phyloP scores from a whole-genome alignment of 2,888 invertebrate genomes.

The Rhyacophila evoluta region DNA sequence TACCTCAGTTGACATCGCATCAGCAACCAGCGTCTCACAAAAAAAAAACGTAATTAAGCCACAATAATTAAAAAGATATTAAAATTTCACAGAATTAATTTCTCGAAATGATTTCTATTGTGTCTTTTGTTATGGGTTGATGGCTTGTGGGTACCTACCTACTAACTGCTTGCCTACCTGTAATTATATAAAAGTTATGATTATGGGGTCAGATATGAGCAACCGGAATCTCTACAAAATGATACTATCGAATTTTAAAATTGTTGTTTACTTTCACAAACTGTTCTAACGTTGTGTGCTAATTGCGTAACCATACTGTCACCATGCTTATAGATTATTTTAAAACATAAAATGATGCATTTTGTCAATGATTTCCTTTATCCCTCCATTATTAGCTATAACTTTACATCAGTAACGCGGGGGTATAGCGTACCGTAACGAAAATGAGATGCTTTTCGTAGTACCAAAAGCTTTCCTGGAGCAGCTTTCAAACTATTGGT shows the following conservation, averaged over 20 bases:
- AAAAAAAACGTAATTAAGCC: conserved; percentile 47
- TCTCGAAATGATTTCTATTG: conserved; percentile 49
- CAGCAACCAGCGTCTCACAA: conserved; percentile 34
- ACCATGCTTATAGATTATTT: not conserved
- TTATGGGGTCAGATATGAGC: conserved; percentile 17
- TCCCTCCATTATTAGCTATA: too few relatives aligned
- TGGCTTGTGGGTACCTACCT: not conserved
- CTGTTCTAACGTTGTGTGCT: not conserved
- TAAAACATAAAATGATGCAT: too few relatives aligned
- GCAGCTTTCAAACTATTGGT: too few relatives aligned
- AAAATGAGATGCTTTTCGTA: too few relatives aligned
- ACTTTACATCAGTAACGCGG: too few relatives aligned
- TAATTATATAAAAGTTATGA: conserved; percentile 4
- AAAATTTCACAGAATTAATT: conserved; percentile 52
- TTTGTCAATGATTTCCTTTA: too few relatives aligned
- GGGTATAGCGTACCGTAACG: too few relatives aligned
- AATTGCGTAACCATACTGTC: not conserved
- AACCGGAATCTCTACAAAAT: conserved; percentile 7
- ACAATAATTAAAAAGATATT: conserved; percentile 53
- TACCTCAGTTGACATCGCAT: conserved; percentile 15
- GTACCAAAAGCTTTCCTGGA: too few relatives aligned
- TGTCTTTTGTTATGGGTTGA: conserved; percentile 26
- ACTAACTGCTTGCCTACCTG: not conserved
- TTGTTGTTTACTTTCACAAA: conserved; percentile 20
- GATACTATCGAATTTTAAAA: not conserved